These are phyloP conservation scores for Heteractis magnifica DNA, from an alignment of 92 coral and sea anemone genomes.

Conservation along the genomic window DNA sequence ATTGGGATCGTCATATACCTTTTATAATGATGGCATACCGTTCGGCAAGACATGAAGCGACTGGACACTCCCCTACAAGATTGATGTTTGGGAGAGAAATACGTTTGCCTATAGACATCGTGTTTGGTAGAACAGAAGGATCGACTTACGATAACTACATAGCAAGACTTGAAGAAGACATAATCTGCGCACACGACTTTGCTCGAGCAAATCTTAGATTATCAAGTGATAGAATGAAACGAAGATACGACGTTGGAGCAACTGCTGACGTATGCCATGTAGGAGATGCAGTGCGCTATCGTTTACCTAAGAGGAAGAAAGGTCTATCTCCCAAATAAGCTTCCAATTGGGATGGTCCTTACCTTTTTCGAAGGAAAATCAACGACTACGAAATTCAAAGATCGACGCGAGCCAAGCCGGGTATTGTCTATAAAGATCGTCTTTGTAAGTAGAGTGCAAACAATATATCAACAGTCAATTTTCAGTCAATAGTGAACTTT, in stretches of 20 bases:
- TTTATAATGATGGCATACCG: constrained; percentile 47
- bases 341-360: neutral
- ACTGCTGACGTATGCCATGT: neutral
- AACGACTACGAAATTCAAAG: neutral
- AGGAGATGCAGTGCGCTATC: constrained; percentile 4
- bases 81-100: constrained; percentile 34
- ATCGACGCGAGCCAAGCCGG: neutral
- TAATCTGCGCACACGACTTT: neutral
- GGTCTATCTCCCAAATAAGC: neutral
- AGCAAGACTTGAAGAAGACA: neutral
- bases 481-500: too few species aligned
- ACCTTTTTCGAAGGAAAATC: neutral
- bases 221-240: constrained; percentile 1
- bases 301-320: neutral
- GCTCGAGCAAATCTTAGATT: neutral
- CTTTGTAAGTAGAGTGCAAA: neutral
- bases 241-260: neutral
- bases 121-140: neutral
- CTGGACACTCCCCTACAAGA: constrained; percentile 34
- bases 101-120: neutral
- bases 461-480: too few species aligned
- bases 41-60: constrained; percentile 44
- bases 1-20: constrained; percentile 55
- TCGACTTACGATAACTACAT: neutral
- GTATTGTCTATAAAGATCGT: neutral